Conservation (phyloP, 23 tunicate species). For the Trididemnum clinides region DNA sequence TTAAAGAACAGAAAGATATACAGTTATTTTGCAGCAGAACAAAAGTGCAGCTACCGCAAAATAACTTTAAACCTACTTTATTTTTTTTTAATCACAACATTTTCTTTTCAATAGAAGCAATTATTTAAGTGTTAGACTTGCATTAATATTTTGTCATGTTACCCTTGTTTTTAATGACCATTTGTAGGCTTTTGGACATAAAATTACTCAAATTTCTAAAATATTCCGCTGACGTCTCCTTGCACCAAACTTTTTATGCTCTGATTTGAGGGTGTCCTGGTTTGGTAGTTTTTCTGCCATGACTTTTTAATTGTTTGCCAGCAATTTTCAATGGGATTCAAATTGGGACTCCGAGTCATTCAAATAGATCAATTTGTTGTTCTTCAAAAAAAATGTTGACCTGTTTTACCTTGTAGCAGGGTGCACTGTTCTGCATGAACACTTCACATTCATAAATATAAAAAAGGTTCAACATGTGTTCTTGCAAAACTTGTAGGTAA, state of each 20-base stretch:
- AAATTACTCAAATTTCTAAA: constrained; percentile 5
- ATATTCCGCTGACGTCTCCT: neutral
- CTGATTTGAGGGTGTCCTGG: neutral
- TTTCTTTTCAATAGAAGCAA: neutral
- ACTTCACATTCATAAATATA: neutral
- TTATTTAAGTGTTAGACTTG: too few species aligned
- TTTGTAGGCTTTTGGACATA: neutral
- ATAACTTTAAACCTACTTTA: neutral
- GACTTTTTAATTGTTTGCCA: neutral
- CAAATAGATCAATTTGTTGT: neutral
- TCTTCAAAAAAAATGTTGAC: neutral
- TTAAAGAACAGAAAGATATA: too few species aligned
- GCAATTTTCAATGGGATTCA: constrained; percentile 3
- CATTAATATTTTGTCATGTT: constrained; percentile 20
- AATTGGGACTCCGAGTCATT: neutral
- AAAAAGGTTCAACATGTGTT: constrained; percentile 19
- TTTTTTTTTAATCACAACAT: neutral
- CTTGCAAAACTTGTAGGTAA: constrained; percentile 17
- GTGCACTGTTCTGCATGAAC: neutral
- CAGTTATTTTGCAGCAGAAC: neutral
- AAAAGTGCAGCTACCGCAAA: constrained; percentile 9
- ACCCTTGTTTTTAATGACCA: neutral
- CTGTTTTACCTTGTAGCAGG: neutral
- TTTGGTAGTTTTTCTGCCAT: neutral
- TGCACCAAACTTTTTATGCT: neutral